Evolutionary conservation across 2,797 vertebrate species (phyloP), one percentile per base, ranked within the genome.

Genomic region (Rhinogobio ventralis): DNA sequence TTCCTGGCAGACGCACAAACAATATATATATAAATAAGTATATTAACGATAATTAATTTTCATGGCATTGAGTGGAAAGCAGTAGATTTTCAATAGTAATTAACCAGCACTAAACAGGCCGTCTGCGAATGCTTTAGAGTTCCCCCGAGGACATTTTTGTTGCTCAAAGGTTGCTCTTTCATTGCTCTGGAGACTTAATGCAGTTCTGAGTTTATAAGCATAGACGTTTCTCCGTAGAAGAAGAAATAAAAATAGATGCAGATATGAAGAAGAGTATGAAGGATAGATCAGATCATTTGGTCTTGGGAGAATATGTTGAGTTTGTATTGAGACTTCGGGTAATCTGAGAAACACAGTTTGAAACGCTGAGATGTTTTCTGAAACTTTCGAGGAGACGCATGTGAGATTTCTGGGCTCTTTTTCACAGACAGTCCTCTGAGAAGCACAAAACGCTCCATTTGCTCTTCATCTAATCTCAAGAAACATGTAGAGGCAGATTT

Each of bases 71-170:
- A 73, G 82, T 73, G 57, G 55, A 79, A 69, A 62, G 46, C 71
- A 7, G 46, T 33, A 4, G 25, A 51, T 87, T 88, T 87, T 74
- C 30, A 17, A 20, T 75, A 49, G 78, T 83, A 83, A 88, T 88
- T 80, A 85, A 28, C n/a, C 33, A 76, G 42, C 55, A 30, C 64
- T 82, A 72, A 75, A 83, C 82, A 81, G 83, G 75, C 51, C 67
- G 75, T 72, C 64, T 87, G 66, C 33, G 55, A 86, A 64, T 76
- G 78, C 78, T 83, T 68, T 57, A 46, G 75, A 79, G 57, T 81
- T 62, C 73, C n/a, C n/a, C 68, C 4, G 39, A 46, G n/a, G 53
- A 30, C 4, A 33, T 42, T 30, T 69, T 14, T 45, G 36, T 42
- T 42, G 79, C 62, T 66, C 77, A 51, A 23, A 67, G 60, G 19